Conservation (phyloP, 1,140 invertebrate species). For the Elymnias hypermnestra region DNA sequence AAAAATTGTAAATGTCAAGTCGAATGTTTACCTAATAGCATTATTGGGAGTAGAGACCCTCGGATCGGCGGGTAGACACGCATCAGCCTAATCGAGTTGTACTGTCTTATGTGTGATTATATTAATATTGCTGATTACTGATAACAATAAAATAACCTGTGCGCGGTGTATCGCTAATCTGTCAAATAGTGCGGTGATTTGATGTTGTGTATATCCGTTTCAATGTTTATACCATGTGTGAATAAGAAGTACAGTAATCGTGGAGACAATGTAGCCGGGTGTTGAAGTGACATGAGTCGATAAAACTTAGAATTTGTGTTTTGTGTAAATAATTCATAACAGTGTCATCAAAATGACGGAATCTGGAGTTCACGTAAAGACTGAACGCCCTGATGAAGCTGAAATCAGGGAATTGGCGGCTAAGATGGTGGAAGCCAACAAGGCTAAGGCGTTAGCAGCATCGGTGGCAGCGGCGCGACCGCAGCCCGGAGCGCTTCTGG, state of each 20-base stretch:
- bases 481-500: conserved; percentile 53
- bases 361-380: conserved; percentile 80
- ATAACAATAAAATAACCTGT: conserved; percentile 22
- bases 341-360: conserved; percentile 52
- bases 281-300: conserved; percentile 13
- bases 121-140: conserved; percentile 21
- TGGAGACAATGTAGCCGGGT: conserved; percentile 48
- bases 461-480: conserved; percentile 60
- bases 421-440: conserved; percentile 91
- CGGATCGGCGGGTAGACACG: conserved; percentile 18
- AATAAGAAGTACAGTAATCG: conserved; percentile 14
- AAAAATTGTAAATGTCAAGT: conserved; percentile 27
- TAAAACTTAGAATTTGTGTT: conserved; percentile 13
- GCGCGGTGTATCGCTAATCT: conserved; percentile 35
- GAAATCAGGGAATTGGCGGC: conserved; percentile 90
- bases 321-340: conserved; percentile 2
- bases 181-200: conserved; percentile 56
- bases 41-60: conserved; percentile 22
- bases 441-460: conserved; percentile 79
- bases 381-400: conserved; percentile 89
- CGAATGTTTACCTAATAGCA: conserved; percentile 41
- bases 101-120: conserved; percentile 15
- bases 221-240: conserved; percentile 51
- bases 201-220: conserved; percentile 33
- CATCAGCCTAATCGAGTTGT: conserved; percentile 21